These are phyloP conservation scores for Mallateleia sp. DNA, from an alignment of 2,888 invertebrate species.

Conservation along the genomic window DNA sequence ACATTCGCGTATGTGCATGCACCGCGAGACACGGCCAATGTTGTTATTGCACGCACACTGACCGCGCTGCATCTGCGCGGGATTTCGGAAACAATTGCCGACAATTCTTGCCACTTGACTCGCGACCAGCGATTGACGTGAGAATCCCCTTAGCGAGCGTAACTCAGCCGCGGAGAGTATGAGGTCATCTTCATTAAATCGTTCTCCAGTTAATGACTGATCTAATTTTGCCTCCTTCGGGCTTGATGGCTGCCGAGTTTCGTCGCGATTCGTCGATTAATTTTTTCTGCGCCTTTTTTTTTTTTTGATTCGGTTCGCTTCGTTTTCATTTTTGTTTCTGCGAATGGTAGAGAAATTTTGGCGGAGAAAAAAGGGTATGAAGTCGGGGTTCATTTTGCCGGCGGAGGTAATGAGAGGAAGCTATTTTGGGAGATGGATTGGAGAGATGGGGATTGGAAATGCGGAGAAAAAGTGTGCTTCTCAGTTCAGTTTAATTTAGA, in stretches of 20 bases:
- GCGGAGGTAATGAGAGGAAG: neutral
- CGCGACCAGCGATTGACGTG: slow-evolving; percentile 89
- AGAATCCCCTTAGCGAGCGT: slow-evolving; percentile 88
- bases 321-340: too few species aligned
- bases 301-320: too few species aligned
- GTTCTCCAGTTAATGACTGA: slow-evolving; percentile 89
- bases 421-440: neutral
- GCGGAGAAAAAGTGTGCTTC: slow-evolving; percentile 2
- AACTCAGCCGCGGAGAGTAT: slow-evolving; percentile 87
- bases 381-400: neutral
- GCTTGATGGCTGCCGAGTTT: slow-evolving; percentile 25
- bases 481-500: slow-evolving; percentile 6
- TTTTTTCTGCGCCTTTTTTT: too few species aligned
- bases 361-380: too few species aligned
- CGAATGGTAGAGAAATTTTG: neutral
- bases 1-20: slow-evolving; percentile 74
- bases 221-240: slow-evolving; percentile 85
- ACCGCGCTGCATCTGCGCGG: slow-evolving; percentile 81
- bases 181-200: slow-evolving; percentile 90
- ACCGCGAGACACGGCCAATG: slow-evolving; percentile 31
- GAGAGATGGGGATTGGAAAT: neutral
- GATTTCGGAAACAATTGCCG: slow-evolving; percentile 90
- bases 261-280: slow-evolving; percentile 55
- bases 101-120: slow-evolving; percentile 90
- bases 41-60: slow-evolving; percentile 77